A percentile compares a stretch with the other conserved stretches of the same genome.
These are phyloP conservation scores for Rousettus madagascariensis DNA, from an alignment of 2,797 vertebrate genomes.

Conservation along the genomic window DNA sequence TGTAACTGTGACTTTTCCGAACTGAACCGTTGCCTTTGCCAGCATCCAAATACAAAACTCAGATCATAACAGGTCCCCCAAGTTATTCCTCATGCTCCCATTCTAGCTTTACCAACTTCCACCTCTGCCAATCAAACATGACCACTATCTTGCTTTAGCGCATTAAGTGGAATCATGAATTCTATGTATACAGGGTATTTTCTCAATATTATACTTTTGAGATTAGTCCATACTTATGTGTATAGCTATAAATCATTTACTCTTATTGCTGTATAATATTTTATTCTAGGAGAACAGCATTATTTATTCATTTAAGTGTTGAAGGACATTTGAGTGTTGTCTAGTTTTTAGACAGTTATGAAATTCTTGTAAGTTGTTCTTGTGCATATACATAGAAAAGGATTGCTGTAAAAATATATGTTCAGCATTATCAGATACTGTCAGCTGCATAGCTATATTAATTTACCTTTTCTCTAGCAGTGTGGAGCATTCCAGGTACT, in stretches of 20 bases:
- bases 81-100: not conserved
- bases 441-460: not conserved
- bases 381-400: not conserved
- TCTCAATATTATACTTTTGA: not conserved
- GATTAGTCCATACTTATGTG: not conserved
- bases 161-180: not conserved
- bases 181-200: not conserved
- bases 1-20: not conserved
- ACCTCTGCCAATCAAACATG: not conserved
- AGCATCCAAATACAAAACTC: not conserved
- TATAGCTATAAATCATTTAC: not conserved
- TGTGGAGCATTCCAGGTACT: not conserved
- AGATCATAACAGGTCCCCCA: not conserved
- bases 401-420: not conserved
- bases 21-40: not conserved
- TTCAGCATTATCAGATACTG: not conserved
- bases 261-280: not conserved
- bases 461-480: not conserved
- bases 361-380: not conserved
- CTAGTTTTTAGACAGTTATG: not conserved
- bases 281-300: too few relatives aligned
- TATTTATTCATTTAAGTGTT: not conserved
- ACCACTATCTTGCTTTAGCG: not conserved
- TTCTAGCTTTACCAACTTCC: not conserved
- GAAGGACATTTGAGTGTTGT: not conserved